phyloP scores from a whole-genome alignment of 2,797 vertebrate genomes.

The Peromyscus aztecus region DNA sequence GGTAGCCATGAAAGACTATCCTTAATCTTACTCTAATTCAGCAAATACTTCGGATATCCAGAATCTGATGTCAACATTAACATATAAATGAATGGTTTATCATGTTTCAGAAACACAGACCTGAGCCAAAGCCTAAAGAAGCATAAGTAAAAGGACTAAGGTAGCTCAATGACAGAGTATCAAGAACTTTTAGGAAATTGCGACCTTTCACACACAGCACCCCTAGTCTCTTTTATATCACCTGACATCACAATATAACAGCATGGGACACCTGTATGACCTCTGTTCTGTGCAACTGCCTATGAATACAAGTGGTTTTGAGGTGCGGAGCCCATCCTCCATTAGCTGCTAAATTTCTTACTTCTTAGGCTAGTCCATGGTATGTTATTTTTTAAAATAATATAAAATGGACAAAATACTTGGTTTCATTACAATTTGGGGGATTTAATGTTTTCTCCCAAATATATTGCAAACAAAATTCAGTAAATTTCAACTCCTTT shows the following conservation, averaged over 20 bases:
- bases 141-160: conserved; percentile 63
- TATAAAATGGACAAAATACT: conserved; percentile 26
- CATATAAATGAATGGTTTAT: conserved; percentile 79
- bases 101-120: conserved; percentile 64
- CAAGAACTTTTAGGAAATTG: conserved; percentile 60
- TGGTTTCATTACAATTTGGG: conserved; percentile 19
- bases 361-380: background rate
- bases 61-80: conserved; percentile 69
- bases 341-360: conserved; percentile 14
- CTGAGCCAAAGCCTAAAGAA: conserved; percentile 68
- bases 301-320: background rate
- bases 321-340: background rate
- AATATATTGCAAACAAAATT: conserved; percentile 43
- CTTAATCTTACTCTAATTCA: conserved; percentile 57
- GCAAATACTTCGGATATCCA: conserved; percentile 49
- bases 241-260: conserved; percentile 47
- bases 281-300: background rate
- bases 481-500: background rate
- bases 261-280: background rate
- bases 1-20: conserved; percentile 28
- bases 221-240: background rate
- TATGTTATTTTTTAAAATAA: background rate
- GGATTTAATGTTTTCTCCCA: conserved; percentile 49
- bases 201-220: background rate
- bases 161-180: conserved; percentile 71